These are phyloP conservation scores for Meandrina meandrites DNA, from an alignment of 92 coral and sea anemone species.

Conservation along the genomic window DNA sequence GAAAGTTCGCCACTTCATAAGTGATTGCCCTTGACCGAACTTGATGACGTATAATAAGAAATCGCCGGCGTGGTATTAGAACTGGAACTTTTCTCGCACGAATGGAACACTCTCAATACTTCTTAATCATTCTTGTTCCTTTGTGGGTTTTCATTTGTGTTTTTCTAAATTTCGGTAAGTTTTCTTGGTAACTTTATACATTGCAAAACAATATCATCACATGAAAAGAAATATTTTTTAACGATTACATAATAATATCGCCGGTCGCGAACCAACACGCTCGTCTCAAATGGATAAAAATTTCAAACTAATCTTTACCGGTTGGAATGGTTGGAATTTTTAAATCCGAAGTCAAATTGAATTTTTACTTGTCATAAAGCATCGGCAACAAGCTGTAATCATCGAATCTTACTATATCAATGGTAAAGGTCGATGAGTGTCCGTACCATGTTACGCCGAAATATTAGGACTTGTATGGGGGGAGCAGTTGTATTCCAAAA, in stretches of 20 bases:
- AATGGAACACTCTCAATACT: not conserved
- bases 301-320: no score
- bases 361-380: not conserved
- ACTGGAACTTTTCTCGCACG: not conserved
- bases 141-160: not conserved
- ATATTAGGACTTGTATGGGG: no score
- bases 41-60: not conserved
- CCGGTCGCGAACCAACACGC: not conserved
- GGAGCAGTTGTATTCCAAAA: no score
- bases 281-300: not conserved
- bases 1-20: not conserved
- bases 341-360: not conserved
- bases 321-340: no score
- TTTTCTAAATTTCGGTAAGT: no score
- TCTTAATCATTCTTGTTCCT: not conserved
- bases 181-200: no score
- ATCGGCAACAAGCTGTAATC: not conserved
- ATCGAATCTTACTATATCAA: no score
- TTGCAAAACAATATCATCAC: no score
- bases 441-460: not conserved
- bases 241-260: not conserved
- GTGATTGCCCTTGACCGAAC: not conserved
- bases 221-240: not conserved
- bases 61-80: not conserved
- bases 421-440: no score